Percentiles rank a stretch among this genome's conserved stretches.
Conservation (phyloP, 2,888 invertebrate species). For the Cylindroiulus punctatus region DNA sequence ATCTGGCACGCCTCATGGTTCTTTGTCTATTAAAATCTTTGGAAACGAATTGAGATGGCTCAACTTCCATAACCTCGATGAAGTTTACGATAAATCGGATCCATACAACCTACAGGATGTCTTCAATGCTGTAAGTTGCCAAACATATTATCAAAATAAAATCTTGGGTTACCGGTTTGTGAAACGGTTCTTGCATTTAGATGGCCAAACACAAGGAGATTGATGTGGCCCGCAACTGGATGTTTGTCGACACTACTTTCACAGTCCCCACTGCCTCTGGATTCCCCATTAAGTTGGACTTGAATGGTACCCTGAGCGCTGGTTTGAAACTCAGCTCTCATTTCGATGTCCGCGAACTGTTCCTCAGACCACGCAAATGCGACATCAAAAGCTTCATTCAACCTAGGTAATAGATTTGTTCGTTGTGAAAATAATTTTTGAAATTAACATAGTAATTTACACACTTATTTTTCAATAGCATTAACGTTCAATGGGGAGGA, state of each 20-base stretch:
- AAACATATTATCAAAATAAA: not conserved
- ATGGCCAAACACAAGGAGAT: constrained; percentile 55
- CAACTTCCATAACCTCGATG: constrained; percentile 54
- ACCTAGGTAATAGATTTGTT: constrained; percentile 54
- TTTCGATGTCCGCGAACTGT: constrained; percentile 66
- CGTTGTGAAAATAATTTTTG: not conserved
- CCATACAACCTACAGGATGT: constrained; percentile 55
- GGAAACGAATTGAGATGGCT: constrained; percentile 56
- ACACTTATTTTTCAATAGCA: constrained; percentile 72
- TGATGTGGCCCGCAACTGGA: constrained; percentile 62
- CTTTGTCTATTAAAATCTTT: constrained; percentile 73
- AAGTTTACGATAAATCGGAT: constrained; percentile 54
- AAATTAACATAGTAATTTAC: not conserved
- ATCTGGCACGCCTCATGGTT: constrained; percentile 65
- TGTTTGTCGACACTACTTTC: constrained; percentile 64
- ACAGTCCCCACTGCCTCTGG: constrained; percentile 65
- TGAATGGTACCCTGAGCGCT: constrained; percentile 68
- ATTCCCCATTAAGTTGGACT: constrained; percentile 64
- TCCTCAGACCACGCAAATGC: constrained; percentile 53
- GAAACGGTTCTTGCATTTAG: constrained; percentile 33
- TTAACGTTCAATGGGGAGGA: constrained; percentile 83
- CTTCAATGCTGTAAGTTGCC: constrained; percentile 51
- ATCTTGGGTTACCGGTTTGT: not conserved
- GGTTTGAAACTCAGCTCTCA: constrained; percentile 84
- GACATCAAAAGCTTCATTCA: constrained; percentile 55